phyloP scores from a whole-genome alignment of 2,888 invertebrate genomes.

The Morinoia aosen region DNA sequence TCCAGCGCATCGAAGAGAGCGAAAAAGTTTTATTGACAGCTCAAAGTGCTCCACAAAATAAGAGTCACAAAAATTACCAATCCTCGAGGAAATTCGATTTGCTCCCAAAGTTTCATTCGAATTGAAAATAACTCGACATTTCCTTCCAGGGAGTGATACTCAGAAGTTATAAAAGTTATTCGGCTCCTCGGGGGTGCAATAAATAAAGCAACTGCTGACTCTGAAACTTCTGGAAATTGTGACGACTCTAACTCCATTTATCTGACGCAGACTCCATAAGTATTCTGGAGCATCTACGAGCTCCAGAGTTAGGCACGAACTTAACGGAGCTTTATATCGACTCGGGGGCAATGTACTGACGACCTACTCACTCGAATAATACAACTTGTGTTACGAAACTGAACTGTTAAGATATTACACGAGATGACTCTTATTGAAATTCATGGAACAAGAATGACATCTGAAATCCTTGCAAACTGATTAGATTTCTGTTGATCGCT shows the following conservation, averaged over 20 bases:
- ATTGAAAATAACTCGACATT: background rate
- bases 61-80: background rate
- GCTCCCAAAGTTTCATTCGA: background rate
- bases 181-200: background rate
- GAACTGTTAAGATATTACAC: background rate
- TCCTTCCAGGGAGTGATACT: background rate
- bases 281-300: no score
- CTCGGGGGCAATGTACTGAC: no score
- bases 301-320: no score
- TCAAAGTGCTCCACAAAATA: background rate
- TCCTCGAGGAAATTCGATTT: background rate
- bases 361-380: no score
- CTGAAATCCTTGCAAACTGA: background rate
- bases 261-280: no score
- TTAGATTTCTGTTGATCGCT: background rate
- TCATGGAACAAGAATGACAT: background rate
- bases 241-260: background rate
- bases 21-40: background rate
- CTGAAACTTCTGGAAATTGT: background rate
- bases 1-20: background rate
- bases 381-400: no score
- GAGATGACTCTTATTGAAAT: background rate
- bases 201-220: slow-evolving; percentile 10
- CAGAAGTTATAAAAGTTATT: background rate
- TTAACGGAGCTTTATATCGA: no score